A percentile compares a stretch with the other conserved stretches of the same genome.
phyloP scores from a whole-genome alignment of 2,797 vertebrate genomes.

The Steatocranus sp. region DNA sequence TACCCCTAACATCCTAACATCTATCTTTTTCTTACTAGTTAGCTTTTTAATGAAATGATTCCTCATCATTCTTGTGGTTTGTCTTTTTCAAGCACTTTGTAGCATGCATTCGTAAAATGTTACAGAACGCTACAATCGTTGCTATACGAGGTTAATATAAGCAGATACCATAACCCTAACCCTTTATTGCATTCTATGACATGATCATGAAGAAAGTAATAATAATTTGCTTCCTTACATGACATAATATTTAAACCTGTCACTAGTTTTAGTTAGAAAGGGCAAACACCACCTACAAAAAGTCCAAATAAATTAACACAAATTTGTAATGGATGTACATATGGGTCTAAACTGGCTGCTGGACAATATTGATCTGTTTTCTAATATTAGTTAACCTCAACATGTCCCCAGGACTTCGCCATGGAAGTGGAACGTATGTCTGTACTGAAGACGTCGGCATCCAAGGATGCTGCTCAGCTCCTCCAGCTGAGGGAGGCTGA shows the following conservation, averaged over 20 bases:
- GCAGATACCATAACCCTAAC: background rate
- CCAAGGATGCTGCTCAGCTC: constrained; percentile 75
- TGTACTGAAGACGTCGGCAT: constrained; percentile 72
- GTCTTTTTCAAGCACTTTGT: background rate
- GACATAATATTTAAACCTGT: background rate
- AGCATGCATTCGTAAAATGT: background rate
- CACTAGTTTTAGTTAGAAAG: background rate
- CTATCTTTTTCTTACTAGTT: background rate
- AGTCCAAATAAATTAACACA: background rate
- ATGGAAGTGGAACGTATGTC: constrained; percentile 80
- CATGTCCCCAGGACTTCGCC: constrained; percentile 76
- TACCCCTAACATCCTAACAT: background rate
- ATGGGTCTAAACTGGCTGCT: background rate
- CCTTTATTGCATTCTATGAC: background rate
- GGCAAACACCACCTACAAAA: background rate
- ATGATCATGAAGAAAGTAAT: background rate
- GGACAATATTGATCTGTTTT: background rate
- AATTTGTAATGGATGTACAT: background rate
- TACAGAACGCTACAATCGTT: background rate
- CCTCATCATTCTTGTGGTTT: background rate
- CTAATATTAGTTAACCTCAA: background rate
- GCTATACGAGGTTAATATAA: background rate
- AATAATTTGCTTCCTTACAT: background rate
- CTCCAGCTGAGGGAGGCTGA: constrained; percentile 79
- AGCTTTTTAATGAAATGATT: background rate